phyloP scores from a whole-genome alignment of 2,113 vertebrate genomes.

The Romanogobio albipinnatus region DNA sequence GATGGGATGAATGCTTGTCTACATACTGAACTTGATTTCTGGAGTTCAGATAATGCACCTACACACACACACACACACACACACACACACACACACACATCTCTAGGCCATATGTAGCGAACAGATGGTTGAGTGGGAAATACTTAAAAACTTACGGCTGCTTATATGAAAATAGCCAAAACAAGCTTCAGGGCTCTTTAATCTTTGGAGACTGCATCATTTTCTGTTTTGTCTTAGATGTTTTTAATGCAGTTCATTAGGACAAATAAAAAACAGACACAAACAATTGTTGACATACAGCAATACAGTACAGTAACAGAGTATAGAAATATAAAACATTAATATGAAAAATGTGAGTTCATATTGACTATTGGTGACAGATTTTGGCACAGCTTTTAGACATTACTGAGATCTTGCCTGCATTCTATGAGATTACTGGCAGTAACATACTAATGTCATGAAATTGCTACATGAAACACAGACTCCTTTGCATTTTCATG shows the following conservation, averaged over 20 bases:
- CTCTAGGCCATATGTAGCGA: constrained; percentile 50
- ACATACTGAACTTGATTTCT: constrained; percentile 33
- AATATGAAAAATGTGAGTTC: too few species aligned
- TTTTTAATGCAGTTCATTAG: too few species aligned
- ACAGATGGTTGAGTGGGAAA: constrained; percentile 36
- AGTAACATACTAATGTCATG: not conserved
- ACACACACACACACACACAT: constrained; percentile 5
- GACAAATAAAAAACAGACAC: too few species aligned
- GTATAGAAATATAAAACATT: too few species aligned
- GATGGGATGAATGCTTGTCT: constrained; percentile 11
- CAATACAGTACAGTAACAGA: too few species aligned
- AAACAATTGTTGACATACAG: too few species aligned
- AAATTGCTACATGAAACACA: not conserved
- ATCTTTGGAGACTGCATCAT: too few species aligned
- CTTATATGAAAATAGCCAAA: not conserved
- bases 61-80: not conserved
- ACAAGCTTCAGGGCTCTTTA: not conserved
- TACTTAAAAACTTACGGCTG: not conserved
- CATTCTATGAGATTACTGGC: not conserved
- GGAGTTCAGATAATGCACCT: constrained; percentile 25
- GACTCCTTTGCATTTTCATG: not conserved
- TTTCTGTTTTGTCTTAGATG: too few species aligned
- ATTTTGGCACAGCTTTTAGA: not conserved
- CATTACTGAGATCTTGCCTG: not conserved
- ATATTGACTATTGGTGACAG: not conserved